phyloP scores from a whole-genome alignment of 2,113 vertebrate species.

The Siniperca knerii region DNA sequence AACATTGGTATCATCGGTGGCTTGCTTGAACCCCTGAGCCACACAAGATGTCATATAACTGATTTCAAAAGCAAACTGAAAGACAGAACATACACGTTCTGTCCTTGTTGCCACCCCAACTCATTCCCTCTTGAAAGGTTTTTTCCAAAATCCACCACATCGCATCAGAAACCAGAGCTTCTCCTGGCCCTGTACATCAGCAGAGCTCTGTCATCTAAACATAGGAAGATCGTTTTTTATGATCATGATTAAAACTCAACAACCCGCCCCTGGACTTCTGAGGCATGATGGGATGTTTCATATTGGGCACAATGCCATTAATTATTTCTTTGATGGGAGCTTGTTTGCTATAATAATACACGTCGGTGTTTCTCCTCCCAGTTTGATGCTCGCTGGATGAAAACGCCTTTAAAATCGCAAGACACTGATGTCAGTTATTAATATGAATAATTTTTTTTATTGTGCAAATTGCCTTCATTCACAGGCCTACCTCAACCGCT shows the following conservation, averaged over 20 bases:
- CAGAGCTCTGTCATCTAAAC: slow-evolving; percentile 23
- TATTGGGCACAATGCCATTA: slow-evolving; percentile 94
- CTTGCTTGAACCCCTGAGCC: neutral
- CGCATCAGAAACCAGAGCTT: neutral
- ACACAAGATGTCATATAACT: neutral
- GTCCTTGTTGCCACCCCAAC: neutral
- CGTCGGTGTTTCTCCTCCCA: slow-evolving; percentile 61
- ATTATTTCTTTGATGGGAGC: slow-evolving; percentile 93
- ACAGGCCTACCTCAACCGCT: slow-evolving; percentile 51
- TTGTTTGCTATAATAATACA: slow-evolving; percentile 93
- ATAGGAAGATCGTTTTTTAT: slow-evolving; percentile 87
- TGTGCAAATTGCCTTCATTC: slow-evolving; percentile 69
- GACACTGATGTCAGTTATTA: slow-evolving; percentile 37
- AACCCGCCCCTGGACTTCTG: slow-evolving; percentile 84
- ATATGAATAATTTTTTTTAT: slow-evolving; percentile 39
- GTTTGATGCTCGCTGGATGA: slow-evolving; percentile 56
- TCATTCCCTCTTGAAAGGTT: neutral
- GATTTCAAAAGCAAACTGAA: neutral
- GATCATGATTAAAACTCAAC: slow-evolving; percentile 89
- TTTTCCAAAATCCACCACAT: neutral
- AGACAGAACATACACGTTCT: neutral
- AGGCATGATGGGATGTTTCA: slow-evolving; percentile 92
- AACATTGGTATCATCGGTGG: neutral
- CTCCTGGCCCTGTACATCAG: slow-evolving; percentile 5
- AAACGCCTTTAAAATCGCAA: slow-evolving; percentile 68